Conservation (phyloP, 2,113 vertebrate species). For the Gnathonemus longibarbis region DNA sequence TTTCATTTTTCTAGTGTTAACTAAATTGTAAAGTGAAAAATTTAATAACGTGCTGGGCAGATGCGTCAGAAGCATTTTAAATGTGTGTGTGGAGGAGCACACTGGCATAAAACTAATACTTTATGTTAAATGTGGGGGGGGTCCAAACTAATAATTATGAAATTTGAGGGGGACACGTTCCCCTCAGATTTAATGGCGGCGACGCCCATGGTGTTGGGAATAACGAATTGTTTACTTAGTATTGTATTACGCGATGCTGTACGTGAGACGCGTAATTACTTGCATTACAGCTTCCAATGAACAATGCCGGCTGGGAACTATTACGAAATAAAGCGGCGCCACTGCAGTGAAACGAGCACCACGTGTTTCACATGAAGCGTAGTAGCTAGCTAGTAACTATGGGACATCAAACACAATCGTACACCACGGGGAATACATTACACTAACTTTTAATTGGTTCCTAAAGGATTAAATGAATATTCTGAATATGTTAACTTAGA, state of each 20-base stretch:
- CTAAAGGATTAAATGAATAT: neutral
- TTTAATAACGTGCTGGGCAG: neutral
- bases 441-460: neutral
- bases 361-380: neutral
- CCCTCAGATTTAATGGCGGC: too few species aligned
- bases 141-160: too few species aligned
- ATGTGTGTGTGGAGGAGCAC: too few species aligned
- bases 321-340: neutral
- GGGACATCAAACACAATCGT: neutral
- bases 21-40: neutral
- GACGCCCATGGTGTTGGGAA: too few species aligned
- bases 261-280: neutral
- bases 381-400: neutral
- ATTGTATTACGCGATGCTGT: neutral
- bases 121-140: too few species aligned
- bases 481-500: neutral
- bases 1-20: neutral
- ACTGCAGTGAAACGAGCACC: neutral
- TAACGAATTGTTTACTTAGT: neutral
- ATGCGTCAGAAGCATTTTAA: too few species aligned
- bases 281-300: neutral
- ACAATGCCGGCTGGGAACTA: neutral
- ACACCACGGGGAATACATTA: neutral
- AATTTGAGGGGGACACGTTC: too few species aligned
- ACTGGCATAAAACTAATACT: too few species aligned